A percentile compares a stretch with the other conserved stretches of the same genome.
These are phyloP conservation scores for Acanthochromis polyacanthus DNA, from an alignment of 2,113 vertebrate genomes.

Conservation along the genomic window DNA sequence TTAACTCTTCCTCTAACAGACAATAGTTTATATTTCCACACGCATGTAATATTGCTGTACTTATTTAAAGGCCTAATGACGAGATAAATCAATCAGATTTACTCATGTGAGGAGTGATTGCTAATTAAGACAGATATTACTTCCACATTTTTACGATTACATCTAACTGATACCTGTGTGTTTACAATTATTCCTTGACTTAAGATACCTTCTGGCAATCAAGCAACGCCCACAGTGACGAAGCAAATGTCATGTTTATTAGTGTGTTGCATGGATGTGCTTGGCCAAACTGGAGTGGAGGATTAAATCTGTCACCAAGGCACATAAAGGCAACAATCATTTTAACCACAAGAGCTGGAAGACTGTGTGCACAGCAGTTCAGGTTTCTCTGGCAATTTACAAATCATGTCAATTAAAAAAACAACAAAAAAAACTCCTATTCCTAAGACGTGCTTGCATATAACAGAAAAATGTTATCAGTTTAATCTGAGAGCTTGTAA, in stretches of 20 bases:
- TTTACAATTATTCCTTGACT: conserved; percentile 26
- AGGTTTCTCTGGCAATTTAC: conserved; percentile 60
- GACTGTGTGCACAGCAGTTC: conserved; percentile 42
- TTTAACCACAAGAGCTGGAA: conserved; percentile 50
- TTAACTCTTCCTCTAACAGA: conserved; percentile 1
- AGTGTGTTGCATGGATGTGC: neutral
- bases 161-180: conserved; percentile 32
- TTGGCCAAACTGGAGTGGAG: conserved; percentile 43
- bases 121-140: conserved; percentile 29
- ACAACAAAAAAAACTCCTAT: conserved; percentile 17
- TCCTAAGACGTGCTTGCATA: conserved; percentile 19
- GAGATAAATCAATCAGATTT: conserved; percentile 14
- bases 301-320: conserved; percentile 54
- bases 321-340: conserved; percentile 48
- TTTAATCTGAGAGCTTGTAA: conserved; percentile 51
- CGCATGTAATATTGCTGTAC: conserved; percentile 5
- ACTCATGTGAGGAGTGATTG: conserved; percentile 4
- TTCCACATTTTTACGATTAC: neutral
- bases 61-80: conserved; percentile 13
- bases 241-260: conserved; percentile 11
- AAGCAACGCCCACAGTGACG: neutral
- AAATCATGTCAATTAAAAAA: conserved; percentile 39
- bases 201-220: conserved; percentile 37
- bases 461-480: conserved; percentile 54
- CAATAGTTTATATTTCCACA: neutral